Evolutionary conservation across 2,797 vertebrate species (phyloP).

Genomic region (Phoebastria nigripes): DNA sequence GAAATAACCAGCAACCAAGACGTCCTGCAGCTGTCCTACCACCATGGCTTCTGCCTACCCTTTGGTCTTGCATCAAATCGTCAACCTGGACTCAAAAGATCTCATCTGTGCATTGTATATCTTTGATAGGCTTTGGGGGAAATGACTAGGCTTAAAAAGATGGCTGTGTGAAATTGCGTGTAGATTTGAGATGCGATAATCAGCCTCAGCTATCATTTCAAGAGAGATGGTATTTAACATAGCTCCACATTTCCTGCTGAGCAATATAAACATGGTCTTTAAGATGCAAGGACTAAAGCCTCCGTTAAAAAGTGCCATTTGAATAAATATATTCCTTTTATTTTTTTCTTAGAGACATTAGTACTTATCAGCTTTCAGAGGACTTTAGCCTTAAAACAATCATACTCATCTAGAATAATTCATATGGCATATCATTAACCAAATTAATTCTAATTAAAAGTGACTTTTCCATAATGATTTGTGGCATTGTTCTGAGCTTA

Average conservation of each 20-base stretch:
- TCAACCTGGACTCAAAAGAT: too few species aligned
- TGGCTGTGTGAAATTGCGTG: not conserved
- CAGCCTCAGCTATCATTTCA: not conserved
- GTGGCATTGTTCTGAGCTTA: not conserved
- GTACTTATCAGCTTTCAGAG: not conserved
- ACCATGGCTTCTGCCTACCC: accelerated
- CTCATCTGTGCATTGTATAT: too few species aligned
- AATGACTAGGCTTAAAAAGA: not conserved
- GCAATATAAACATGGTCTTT: not conserved
- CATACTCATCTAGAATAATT: not conserved
- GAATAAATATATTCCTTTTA: not conserved
- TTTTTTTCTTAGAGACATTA: not conserved
- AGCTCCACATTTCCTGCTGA: not conserved
- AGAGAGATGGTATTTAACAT: not conserved
- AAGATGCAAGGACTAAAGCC: not conserved
- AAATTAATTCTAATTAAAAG: not conserved
- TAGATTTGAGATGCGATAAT: not conserved
- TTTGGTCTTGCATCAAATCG: not conserved
- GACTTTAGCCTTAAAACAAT: not conserved
- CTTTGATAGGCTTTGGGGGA: not conserved
- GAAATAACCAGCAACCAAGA: not conserved
- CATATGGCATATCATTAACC: not conserved
- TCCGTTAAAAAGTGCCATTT: not conserved
- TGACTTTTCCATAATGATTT: not conserved
- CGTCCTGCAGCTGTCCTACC: not conserved